Evolutionary conservation across 2,113 vertebrate genomes (phyloP).

Genomic region (human): DNA sequence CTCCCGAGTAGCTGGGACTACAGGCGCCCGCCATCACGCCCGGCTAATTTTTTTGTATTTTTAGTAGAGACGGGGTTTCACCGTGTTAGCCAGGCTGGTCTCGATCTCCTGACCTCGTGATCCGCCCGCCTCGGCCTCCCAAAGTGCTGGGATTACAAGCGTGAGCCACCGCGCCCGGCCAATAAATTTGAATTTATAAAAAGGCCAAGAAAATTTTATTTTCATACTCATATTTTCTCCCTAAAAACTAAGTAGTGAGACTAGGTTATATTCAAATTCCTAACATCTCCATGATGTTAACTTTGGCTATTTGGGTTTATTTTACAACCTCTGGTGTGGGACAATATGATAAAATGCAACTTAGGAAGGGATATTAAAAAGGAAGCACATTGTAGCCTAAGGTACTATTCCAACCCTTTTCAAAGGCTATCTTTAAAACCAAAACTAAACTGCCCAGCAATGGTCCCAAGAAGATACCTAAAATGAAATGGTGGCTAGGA

Average conservation of each 20-base stretch:
- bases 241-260: neutral
- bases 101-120: too few relatives aligned
- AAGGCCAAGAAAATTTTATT: neutral
- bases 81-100: too few relatives aligned
- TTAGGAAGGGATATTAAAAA: slow-evolving; percentile 2
- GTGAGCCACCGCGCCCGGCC: too few relatives aligned
- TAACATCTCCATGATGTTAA: neutral
- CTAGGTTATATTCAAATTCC: neutral
- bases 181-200: neutral
- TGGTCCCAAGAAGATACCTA: neutral
- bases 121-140: too few relatives aligned
- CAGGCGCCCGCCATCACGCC: too few relatives aligned
- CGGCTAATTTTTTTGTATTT: too few relatives aligned
- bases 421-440: neutral
- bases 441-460: neutral
- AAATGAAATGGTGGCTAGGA: neutral
- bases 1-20: too few relatives aligned
- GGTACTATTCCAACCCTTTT: neutral
- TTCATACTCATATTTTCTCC: neutral
- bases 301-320: neutral
- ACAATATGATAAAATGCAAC: neutral
- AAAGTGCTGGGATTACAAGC: too few relatives aligned
- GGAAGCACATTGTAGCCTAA: neutral
- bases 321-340: neutral
- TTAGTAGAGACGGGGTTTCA: too few relatives aligned